A percentile compares a stretch with the other conserved stretches of the same genome.
Conservation (phyloP, 2,797 vertebrate genomes). For the Ceryle rudis region DNA sequence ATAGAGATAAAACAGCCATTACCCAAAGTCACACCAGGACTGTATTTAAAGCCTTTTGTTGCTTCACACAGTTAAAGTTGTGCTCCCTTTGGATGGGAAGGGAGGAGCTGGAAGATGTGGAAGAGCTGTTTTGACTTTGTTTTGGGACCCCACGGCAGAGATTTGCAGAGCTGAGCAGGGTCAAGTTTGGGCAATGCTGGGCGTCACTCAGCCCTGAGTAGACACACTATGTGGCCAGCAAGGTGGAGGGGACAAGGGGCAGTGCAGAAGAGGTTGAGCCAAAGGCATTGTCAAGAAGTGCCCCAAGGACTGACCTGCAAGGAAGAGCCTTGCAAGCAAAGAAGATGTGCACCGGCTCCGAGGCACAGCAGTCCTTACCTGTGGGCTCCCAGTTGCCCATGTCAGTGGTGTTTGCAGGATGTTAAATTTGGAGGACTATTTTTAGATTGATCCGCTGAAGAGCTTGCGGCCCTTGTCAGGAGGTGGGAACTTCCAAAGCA, state of each 20-base stretch:
- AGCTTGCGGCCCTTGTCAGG: not conserved
- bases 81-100: not conserved
- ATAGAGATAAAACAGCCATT: not conserved
- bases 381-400: not conserved
- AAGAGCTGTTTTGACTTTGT: not conserved
- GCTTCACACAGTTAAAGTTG: not conserved
- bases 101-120: not conserved
- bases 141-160: not conserved
- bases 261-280: not conserved
- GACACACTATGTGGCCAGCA: accelerated
- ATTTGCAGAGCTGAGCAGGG: not conserved
- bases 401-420: not conserved
- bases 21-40: not conserved
- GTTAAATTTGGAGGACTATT: not conserved
- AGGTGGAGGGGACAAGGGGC: not conserved
- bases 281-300: not conserved
- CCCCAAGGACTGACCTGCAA: not conserved
- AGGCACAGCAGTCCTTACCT: not conserved
- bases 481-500: not conserved
- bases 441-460: not conserved
- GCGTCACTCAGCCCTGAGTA: no score
- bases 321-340: not conserved
- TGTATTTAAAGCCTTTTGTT: not conserved
- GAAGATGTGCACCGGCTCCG: not conserved
- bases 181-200: not conserved